phyloP scores from a whole-genome alignment of 2,797 vertebrate species.

The Bucorvus abyssinicus region DNA sequence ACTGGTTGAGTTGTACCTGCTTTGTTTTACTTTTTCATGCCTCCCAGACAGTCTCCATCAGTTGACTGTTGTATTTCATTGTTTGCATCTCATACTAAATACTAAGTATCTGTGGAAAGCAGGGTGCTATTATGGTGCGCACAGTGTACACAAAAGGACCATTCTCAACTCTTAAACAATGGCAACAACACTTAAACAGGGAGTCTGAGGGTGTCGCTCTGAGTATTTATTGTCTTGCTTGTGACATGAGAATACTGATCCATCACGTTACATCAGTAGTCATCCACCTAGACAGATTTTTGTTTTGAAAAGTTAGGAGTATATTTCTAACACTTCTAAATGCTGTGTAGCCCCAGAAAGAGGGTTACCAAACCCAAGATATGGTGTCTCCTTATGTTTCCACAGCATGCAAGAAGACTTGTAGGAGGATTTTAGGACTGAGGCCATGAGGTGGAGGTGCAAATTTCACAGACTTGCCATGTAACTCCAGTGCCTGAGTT shows the following conservation, averaged over 20 bases:
- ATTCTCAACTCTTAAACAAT: neutral
- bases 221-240: neutral
- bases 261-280: neutral
- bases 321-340: neutral
- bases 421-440: neutral
- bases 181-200: neutral
- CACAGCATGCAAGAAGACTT: neutral
- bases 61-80: neutral
- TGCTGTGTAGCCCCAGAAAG: neutral
- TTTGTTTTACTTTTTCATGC: neutral
- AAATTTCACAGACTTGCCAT: neutral
- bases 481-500: neutral
- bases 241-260: neutral
- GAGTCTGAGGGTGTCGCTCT: neutral
- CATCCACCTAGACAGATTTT: neutral
- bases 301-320: neutral
- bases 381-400: neutral
- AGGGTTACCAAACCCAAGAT: neutral
- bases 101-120: neutral
- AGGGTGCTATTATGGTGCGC: neutral
- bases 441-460: neutral
- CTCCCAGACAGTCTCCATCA: neutral
- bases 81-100: neutral
- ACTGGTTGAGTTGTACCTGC: neutral
- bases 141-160: neutral